Evolutionary conservation across 2,797 vertebrate species (phyloP), one percentile per base, ranked within the genome.

Genomic region (Gallinago stenura): DNA sequence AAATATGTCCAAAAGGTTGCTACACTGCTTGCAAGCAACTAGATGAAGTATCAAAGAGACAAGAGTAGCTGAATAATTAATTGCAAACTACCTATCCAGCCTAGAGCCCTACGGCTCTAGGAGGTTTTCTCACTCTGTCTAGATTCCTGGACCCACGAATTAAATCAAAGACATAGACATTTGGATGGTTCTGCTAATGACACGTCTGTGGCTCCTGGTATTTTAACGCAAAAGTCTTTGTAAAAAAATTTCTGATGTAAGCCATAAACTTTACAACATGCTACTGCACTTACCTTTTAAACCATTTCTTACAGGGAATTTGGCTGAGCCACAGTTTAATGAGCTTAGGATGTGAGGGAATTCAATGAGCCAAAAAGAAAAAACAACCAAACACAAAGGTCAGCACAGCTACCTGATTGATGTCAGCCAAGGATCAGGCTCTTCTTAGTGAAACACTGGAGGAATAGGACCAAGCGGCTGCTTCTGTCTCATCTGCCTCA

Each of bases 321-420:
- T 95, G 85, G 70, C 73, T 90, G 37, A 87, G 39, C 20, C 43
- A 79, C 15, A 60, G 10, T 64, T 84, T 96, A 91, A 96, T 77
- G 94, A 96, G 39, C 4, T 93, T 93, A 95, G 80, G 73, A 96
- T 84, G 39, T 84, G 43, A 88, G 16, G 78, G n/a, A 88, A 88
- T 94, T 79, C 39, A 87, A 79, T 57, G 18, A 94, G 33, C 20
- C 73, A 77, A 79, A 95, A 86, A 51, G 30, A 79, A 90, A 39
- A 87, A 61, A 10, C 68, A 91, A 89, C 2, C 2, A 82, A 95
- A 83, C 51, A 79, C 60, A 90, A 79, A 96, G 94, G 85, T 94
- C 77, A 95, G 24, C 13, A 35, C 14, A 73, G 33, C 31, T 86
- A 87, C 53, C 12, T 24, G 51, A 25, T 41, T 93, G 72, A 88